phyloP scores from a whole-genome alignment of 2,888 invertebrate species.

The Trichopoda pennipes region DNA sequence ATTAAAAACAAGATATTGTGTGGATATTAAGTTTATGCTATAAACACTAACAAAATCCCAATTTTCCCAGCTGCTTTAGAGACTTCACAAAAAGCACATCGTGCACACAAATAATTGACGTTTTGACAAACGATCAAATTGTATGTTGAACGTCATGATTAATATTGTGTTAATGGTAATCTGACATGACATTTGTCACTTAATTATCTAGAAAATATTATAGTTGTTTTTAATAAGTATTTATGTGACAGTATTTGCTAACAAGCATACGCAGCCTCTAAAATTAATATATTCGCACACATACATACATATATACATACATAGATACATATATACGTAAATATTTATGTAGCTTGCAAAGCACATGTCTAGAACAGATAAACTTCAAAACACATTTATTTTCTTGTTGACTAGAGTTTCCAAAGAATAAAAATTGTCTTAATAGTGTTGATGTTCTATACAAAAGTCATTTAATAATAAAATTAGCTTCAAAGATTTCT shows the following conservation, averaged over 20 bases:
- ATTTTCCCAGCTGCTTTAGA: constrained; percentile 15
- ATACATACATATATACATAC: too few species aligned
- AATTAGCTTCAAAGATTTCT: too few species aligned
- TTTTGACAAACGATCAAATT: constrained; percentile 72
- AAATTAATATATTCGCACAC: neutral
- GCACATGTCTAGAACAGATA: constrained; percentile 3
- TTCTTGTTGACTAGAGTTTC: neutral
- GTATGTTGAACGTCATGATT: constrained; percentile 65
- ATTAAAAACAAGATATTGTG: constrained; percentile 16
- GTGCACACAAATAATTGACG: constrained; percentile 70
- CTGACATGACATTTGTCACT: constrained; percentile 72
- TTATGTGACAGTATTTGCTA: neutral
- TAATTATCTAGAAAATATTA: constrained; percentile 69
- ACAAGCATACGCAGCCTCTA: neutral
- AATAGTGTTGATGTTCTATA: too few species aligned
- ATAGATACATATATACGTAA: neutral
- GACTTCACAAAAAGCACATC: constrained; percentile 47
- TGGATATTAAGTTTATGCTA: neutral
- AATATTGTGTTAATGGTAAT: constrained; percentile 69
- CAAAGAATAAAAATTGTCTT: neutral
- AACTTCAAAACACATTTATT: neutral
- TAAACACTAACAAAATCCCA: neutral
- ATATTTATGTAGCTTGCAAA: too few species aligned
- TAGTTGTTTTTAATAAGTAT: constrained; percentile 28
- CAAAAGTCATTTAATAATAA: too few species aligned